A percentile compares a stretch with the other conserved stretches of the same genome.
These are phyloP conservation scores for Ephialtes manifestator DNA, from an alignment of 2,888 invertebrate genomes.

Conservation along the genomic window DNA sequence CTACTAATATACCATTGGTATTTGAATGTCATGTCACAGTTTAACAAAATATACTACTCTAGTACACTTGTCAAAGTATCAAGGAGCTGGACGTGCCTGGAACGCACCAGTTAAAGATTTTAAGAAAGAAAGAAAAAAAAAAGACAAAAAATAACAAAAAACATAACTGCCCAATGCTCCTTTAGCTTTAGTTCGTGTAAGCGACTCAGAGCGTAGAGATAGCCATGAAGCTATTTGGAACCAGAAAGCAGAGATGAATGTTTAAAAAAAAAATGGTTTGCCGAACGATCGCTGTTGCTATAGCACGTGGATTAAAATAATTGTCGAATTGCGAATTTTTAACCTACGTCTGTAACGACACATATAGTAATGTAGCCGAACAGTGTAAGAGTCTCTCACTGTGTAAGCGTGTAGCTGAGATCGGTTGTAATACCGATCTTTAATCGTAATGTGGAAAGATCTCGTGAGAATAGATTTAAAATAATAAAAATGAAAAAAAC, in stretches of 20 bases:
- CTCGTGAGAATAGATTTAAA: slow-evolving; percentile 13
- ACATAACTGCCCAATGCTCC: slow-evolving; percentile 72
- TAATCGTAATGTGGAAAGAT: slow-evolving; percentile 54
- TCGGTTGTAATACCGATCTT: slow-evolving; percentile 53
- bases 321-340: slow-evolving; percentile 53
- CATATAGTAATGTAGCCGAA: slow-evolving; percentile 31
- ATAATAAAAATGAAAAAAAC: slow-evolving; percentile 2
- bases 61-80: slow-evolving; percentile 60
- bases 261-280: neutral
- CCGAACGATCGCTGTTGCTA: slow-evolving; percentile 34
- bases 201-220: slow-evolving; percentile 48
- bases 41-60: slow-evolving; percentile 29
- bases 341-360: slow-evolving; percentile 48
- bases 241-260: slow-evolving; percentile 24
- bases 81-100: slow-evolving; percentile 60
- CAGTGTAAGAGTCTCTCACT: slow-evolving; percentile 40
- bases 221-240: slow-evolving; percentile 54
- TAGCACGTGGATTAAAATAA: slow-evolving; percentile 49
- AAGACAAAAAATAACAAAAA: slow-evolving; percentile 46
- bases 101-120: slow-evolving; percentile 44
- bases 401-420: slow-evolving; percentile 57
- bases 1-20: slow-evolving; percentile 52
- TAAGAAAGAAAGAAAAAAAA: slow-evolving; percentile 37
- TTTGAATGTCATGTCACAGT: slow-evolving; percentile 55
- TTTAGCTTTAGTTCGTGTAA: slow-evolving; percentile 65